phyloP scores from a whole-genome alignment of 2,888 invertebrate species.

The Philereme transversata region DNA sequence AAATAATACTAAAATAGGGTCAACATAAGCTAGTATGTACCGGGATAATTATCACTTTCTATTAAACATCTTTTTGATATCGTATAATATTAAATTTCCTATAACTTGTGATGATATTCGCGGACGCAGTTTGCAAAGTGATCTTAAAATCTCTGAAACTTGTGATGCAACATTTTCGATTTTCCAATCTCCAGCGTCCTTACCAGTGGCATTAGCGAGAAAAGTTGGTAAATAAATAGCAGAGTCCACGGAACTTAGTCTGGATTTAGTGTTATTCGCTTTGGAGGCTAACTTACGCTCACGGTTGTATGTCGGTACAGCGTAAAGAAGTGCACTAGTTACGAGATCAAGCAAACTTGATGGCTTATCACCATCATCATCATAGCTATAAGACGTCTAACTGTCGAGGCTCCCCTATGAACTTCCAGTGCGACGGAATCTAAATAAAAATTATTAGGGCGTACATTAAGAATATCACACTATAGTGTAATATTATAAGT shows the following conservation, averaged over 20 bases:
- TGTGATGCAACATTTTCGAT: slow-evolving; percentile 24
- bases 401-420: too few species aligned
- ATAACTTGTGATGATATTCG: too few species aligned
- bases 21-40: too few species aligned
- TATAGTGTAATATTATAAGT: too few species aligned
- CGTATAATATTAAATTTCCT: too few species aligned
- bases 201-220: slow-evolving; percentile 34
- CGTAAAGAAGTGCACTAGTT: slow-evolving; percentile 3
- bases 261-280: slow-evolving; percentile 34
- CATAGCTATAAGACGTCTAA: too few species aligned
- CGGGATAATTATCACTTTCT: too few species aligned
- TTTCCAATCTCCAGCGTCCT: slow-evolving; percentile 25
- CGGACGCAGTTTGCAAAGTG: slow-evolving; percentile 3
- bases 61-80: too few species aligned
- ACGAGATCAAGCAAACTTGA: background rate
- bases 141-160: slow-evolving; percentile 18
- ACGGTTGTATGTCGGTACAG: slow-evolving; percentile 16
- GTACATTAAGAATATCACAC: too few species aligned
- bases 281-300: slow-evolving; percentile 26
- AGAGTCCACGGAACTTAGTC: slow-evolving; percentile 29
- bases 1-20: too few species aligned
- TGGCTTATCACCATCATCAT: background rate
- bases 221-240: slow-evolving; percentile 36
- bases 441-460: too few species aligned
- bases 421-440: too few species aligned